Evolutionary conservation across 2,888 invertebrate genomes (phyloP).

Genomic region (Drosophila kokeensis): DNA sequence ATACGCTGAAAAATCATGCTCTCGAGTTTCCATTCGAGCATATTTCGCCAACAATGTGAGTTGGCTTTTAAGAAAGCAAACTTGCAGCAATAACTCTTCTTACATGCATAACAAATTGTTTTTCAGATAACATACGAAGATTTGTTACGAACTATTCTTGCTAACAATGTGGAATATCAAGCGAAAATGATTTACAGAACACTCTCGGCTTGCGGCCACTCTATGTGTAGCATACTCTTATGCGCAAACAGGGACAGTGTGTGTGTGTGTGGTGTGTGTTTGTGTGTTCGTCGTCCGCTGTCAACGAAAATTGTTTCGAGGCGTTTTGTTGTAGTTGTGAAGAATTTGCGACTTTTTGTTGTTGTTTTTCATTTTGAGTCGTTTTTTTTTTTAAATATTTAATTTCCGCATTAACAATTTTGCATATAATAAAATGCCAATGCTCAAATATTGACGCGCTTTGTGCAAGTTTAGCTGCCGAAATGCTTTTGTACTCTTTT

Average conservation of each 20-base stretch:
- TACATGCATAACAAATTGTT: background rate
- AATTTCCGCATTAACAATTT: constrained; percentile 71
- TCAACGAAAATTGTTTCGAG: constrained; percentile 73
- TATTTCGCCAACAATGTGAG: background rate
- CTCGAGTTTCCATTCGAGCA: background rate
- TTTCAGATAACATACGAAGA: background rate
- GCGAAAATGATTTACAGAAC: constrained; percentile 40
- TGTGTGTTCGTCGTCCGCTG: constrained; percentile 45
- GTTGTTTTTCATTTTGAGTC: constrained; percentile 19
- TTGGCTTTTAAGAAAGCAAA: background rate
- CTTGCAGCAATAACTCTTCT: background rate
- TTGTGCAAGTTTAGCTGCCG: constrained; percentile 25
- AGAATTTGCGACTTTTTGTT: background rate
- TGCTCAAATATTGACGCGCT: constrained; percentile 54
- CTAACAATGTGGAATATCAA: background rate
- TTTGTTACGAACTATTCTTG: background rate
- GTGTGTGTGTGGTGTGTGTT: constrained; percentile 23
- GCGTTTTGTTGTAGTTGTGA: constrained; percentile 16
- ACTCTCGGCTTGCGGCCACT: constrained; percentile 28
- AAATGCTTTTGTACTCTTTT: constrained; percentile 22
- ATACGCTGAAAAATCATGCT: constrained; percentile 3
- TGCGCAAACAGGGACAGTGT: constrained; percentile 60
- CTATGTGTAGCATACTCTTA: constrained; percentile 60
- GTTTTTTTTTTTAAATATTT: constrained; percentile 64
- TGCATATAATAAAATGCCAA: constrained; percentile 51